Conservation (phyloP, 2,888 invertebrate species). For the Ecdyonurus torrentis region DNA sequence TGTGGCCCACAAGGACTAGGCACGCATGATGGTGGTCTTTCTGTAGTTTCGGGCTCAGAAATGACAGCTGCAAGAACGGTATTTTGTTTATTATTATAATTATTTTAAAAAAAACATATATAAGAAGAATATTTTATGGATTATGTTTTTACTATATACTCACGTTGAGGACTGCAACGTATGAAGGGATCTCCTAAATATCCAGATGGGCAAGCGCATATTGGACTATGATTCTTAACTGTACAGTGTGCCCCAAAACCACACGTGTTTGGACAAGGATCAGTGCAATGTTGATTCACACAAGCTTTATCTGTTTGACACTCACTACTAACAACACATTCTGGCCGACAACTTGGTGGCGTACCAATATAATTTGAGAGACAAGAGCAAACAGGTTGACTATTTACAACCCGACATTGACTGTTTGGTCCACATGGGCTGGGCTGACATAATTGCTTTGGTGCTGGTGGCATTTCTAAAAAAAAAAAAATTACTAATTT, state of each 20-base stretch:
- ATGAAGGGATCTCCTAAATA: slow-evolving; percentile 76
- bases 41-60: slow-evolving; percentile 28
- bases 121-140: slow-evolving; percentile 20
- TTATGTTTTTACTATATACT: slow-evolving; percentile 21
- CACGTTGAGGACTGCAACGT: slow-evolving; percentile 43
- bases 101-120: slow-evolving; percentile 19
- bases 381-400: slow-evolving; percentile 72
- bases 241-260: slow-evolving; percentile 71
- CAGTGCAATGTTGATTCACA: slow-evolving; percentile 66
- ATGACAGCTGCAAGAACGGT: background rate
- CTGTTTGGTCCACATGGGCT: slow-evolving; percentile 65
- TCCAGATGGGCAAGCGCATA: slow-evolving; percentile 70
- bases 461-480: background rate
- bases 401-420: slow-evolving; percentile 56
- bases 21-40: slow-evolving; percentile 54
- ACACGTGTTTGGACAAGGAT: slow-evolving; percentile 77
- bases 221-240: slow-evolving; percentile 70
- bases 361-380: slow-evolving; percentile 58
- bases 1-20: slow-evolving; percentile 77
- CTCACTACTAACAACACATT: slow-evolving; percentile 75
- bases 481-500: background rate
- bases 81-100: slow-evolving; percentile 1
- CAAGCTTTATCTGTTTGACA: slow-evolving; percentile 70
- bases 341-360: slow-evolving; percentile 67
- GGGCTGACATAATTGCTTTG: slow-evolving; percentile 38